Base-by-base conservation (phyloP, 1,140 invertebrate genomes). In the Atta texana region DNA sequence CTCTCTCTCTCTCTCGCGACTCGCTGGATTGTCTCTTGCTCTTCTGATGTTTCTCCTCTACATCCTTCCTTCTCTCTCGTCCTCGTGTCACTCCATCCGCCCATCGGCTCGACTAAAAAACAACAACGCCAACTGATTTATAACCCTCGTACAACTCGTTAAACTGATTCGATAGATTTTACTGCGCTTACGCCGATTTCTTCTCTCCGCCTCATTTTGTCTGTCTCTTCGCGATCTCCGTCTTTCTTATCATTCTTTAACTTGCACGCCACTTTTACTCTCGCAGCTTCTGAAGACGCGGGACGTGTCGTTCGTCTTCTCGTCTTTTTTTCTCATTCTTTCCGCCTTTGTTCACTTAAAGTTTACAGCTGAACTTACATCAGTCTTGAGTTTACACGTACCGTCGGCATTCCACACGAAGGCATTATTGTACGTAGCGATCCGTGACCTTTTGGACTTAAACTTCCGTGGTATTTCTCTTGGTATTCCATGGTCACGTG, bases 121-220 rank as follows among this genome's bases (percentile, higher is more conserved):
- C 91, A 93, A 93, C 90, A 92, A 86, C 89, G 88, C 84, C 91
- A 92, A 92, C 93, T 93, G 93, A 94, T 94, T 94, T 93, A 94
- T 92, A 92, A 93, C 92, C 92, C 87, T 86, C 86, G 92, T 91
- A 91, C 92, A 39, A 93, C 92, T 94, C 92, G 94, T 94, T 94
- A 94, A 94, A 94, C 92, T 92, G 94, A 94, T 94, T 94, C 92
- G 91, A 94, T 94, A 93, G 93, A 94, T 94, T 94, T 93, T 92
- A 93, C 92, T 90, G 90, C 89, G 91, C 89, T 93, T 90, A 90
- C 87, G 91, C 87, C 88, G 86, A 91, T 90, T 92, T 81, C 82
- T 87, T 88, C 84, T 53, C 68, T 85, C 39, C 72, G 28, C 53
- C 8, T 51, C 66, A 51, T 76, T 85, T 49, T 44, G 12, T 18